These are phyloP conservation scores for Gracilinanus agilis DNA, from an alignment of 2,113 vertebrate genomes.

Conservation along the genomic window DNA sequence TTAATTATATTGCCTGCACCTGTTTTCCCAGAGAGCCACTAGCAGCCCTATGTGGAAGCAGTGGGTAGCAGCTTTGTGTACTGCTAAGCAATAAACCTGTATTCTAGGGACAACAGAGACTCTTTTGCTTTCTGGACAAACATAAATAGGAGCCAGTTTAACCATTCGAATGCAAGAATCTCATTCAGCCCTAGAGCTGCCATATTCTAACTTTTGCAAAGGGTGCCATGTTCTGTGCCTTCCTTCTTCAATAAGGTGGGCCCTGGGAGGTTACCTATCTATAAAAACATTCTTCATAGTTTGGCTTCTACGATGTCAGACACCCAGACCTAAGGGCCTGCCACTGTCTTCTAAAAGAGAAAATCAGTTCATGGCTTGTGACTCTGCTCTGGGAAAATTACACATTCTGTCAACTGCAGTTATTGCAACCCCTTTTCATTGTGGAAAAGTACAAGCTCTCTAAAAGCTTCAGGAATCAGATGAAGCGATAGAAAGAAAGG, in stretches of 20 bases:
- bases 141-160: background rate
- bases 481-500: constrained; percentile 10
- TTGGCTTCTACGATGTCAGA: background rate
- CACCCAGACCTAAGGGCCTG: background rate
- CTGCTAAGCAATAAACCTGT: constrained; percentile 18
- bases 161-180: background rate
- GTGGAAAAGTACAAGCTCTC: background rate
- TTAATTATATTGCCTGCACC: background rate
- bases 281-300: background rate
- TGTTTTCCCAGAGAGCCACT: background rate
- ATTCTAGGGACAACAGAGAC: background rate
- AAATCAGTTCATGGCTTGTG: background rate
- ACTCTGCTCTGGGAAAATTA: background rate
- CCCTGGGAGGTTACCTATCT: background rate
- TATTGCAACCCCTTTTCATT: background rate
- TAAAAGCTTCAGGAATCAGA: constrained; percentile 13
- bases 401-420: background rate
- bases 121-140: background rate
- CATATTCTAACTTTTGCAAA: constrained; percentile 31
- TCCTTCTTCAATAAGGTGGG: background rate
- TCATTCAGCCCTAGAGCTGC: background rate
- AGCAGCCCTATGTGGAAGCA: background rate
- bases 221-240: background rate
- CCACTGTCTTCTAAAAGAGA: background rate
- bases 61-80: background rate